These are phyloP conservation scores for Scomberomorus guttatus DNA, from an alignment of 2,797 vertebrate genomes.

Conservation along the genomic window DNA sequence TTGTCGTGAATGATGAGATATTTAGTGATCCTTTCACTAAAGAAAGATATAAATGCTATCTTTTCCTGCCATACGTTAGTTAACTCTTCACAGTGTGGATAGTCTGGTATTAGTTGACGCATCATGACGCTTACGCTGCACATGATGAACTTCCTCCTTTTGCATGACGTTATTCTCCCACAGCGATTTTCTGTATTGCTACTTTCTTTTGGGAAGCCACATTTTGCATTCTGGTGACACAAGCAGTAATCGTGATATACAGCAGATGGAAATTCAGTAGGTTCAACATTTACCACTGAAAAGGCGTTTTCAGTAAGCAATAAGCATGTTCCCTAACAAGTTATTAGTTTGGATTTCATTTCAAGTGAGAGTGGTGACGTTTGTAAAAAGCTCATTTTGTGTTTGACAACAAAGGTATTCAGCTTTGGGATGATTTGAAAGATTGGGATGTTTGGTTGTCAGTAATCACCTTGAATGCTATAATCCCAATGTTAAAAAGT, in stretches of 20 bases:
- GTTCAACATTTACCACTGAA: neutral
- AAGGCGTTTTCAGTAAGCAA: neutral
- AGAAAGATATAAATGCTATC: too few species aligned
- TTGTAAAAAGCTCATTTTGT: too few species aligned
- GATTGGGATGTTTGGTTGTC: neutral
- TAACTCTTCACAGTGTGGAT: neutral
- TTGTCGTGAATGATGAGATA: too few species aligned
- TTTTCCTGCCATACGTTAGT: too few species aligned
- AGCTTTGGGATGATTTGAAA: too few species aligned
- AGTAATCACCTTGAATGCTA: too few species aligned
- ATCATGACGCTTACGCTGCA: neutral
- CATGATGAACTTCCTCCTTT: constrained; percentile 3
- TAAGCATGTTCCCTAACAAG: too few species aligned
- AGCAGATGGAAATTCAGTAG: neutral
- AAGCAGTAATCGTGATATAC: neutral
- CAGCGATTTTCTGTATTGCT: neutral
- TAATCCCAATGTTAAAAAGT: too few species aligned
- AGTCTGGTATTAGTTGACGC: neutral
- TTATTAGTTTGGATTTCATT: too few species aligned
- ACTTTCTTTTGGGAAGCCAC: neutral
- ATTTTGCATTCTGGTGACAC: neutral
- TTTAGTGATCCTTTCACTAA: too few species aligned
- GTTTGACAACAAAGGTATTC: too few species aligned
- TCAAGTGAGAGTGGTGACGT: too few species aligned
- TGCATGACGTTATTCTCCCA: neutral